Evolutionary conservation across 2,888 invertebrate genomes (phyloP), one percentile per base, ranked within the genome.

Genomic region (Leptinotarsa tumamoca): DNA sequence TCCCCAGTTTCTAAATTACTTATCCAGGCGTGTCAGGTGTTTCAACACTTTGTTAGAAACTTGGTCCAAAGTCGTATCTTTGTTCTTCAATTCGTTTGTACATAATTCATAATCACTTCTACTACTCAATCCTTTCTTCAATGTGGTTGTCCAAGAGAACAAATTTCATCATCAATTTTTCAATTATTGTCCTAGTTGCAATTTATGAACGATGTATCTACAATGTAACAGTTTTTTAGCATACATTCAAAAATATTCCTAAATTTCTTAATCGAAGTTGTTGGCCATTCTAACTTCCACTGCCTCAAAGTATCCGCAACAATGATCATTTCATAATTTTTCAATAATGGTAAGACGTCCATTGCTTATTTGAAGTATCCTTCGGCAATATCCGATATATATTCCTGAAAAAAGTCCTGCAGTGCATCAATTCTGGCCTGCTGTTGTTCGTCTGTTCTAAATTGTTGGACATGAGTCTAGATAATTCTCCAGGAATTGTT

Each of bases 401-500:
- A 95, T 66, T 89, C 87, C 69, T 90, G 89, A 49, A 95, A 89
- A 4, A 94, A 91, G 82, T 93, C 92, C 80, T 92, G 91, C 50
- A 96, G 87, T 75, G 95, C 91, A 85, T 96, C 98, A 10, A 95
- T 92, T 54, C 93, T 91, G 27, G 96, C 96, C 90, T 96, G 95
- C 85, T 94, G 91, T 69, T 93, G 93, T 66, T 95, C 94, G 74
- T 92, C 90, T 80, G 90, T 90, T 86, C 92, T 93, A 83, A 94
- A 94, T 78, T 91, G 90, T 77, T 91, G 90, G 94, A 93, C 90
- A 96, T 95, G 15, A 98, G 91, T 15, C 98, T 91, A 58, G 95
- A 94, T 78, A 98, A 90, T 90, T 98, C 98, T 89, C 98, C 97
- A 80, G 96, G 95, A 75, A 98, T 95, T 0, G 95, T 96, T 90